These are phyloP conservation scores for Nycticorax nycticorax DNA, from an alignment of 2,113 vertebrate genomes.

Conservation along the genomic window DNA sequence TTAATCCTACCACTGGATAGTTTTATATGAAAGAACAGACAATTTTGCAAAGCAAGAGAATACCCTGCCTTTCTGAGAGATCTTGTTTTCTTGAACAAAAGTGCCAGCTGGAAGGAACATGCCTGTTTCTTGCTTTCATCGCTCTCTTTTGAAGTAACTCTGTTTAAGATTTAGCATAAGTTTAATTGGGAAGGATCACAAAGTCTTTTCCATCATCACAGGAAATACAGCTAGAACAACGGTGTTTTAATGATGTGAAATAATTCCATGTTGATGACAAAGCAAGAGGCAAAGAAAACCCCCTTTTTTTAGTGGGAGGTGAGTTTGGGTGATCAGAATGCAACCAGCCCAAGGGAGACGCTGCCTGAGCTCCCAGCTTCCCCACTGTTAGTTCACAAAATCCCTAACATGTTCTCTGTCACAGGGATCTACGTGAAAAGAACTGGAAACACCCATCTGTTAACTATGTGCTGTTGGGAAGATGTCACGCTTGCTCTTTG, in stretches of 20 bases:
- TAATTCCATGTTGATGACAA: neutral
- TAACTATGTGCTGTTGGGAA: neutral
- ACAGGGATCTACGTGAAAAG: fast-evolving
- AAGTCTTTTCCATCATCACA: neutral
- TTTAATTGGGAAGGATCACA: neutral
- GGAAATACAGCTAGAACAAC: neutral
- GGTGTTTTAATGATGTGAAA: neutral
- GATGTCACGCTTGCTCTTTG: neutral
- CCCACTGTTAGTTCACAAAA: neutral
- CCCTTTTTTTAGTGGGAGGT: fast-evolving
- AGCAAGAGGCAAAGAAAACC: neutral
- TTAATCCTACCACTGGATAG: neutral
- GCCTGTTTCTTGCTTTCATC: neutral
- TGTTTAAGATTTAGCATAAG: neutral
- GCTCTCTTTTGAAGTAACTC: neutral
- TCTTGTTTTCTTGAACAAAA: neutral
- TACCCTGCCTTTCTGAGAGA: neutral
- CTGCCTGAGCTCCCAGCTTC: neutral
- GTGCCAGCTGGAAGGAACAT: neutral
- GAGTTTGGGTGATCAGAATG: neutral
- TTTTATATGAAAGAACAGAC: neutral
- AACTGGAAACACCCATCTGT: neutral
- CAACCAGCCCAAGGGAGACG: neutral
- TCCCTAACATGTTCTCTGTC: neutral
- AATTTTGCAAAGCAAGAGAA: neutral